Percentiles rank a stretch among this genome's conserved stretches.
Evolutionary conservation across 2,888 invertebrate species (phyloP).

Genomic region (Ctena decussata): DNA sequence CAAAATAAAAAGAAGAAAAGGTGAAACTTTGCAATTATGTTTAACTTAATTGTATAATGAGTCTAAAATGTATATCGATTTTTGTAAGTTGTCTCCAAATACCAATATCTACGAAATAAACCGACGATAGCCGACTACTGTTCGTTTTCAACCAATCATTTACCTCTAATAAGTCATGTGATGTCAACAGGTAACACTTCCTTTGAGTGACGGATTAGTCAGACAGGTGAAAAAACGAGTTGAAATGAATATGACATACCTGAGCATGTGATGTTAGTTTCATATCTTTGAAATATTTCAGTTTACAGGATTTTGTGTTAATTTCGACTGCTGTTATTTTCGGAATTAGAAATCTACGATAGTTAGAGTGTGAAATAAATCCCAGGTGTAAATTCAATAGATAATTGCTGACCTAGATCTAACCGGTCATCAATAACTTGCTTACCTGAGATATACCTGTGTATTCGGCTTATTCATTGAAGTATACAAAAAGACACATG

Average conservation of each 20-base stretch:
- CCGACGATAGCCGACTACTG: not conserved
- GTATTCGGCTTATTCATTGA: conserved; percentile 3
- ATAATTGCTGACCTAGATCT: not conserved
- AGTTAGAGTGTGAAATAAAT: not conserved
- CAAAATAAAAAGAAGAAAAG: too few species aligned
- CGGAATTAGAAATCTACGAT: not conserved
- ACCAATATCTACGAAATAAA: not conserved
- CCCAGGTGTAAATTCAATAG: conserved; percentile 3
- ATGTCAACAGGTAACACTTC: conserved; percentile 45
- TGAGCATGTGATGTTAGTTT: not conserved
- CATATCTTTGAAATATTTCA: not conserved
- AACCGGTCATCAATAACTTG: not conserved
- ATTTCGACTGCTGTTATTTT: not conserved
- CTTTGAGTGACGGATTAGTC: conserved; percentile 9
- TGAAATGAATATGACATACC: not conserved
- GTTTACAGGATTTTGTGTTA: not conserved
- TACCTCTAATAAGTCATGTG: conserved; percentile 18
- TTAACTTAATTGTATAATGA: too few species aligned
- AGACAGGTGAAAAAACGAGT: not conserved
- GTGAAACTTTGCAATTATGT: too few species aligned
- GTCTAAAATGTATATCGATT: too few species aligned
- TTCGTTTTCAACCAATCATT: conserved; percentile 16
- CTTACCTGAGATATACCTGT: conserved; percentile 5
- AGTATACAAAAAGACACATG: not conserved
- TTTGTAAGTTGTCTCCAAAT: too few species aligned